A percentile compares a stretch with the other conserved stretches of the same genome.
Conservation (phyloP, 2,888 invertebrate species). For the Polyommatus iphigenia region DNA sequence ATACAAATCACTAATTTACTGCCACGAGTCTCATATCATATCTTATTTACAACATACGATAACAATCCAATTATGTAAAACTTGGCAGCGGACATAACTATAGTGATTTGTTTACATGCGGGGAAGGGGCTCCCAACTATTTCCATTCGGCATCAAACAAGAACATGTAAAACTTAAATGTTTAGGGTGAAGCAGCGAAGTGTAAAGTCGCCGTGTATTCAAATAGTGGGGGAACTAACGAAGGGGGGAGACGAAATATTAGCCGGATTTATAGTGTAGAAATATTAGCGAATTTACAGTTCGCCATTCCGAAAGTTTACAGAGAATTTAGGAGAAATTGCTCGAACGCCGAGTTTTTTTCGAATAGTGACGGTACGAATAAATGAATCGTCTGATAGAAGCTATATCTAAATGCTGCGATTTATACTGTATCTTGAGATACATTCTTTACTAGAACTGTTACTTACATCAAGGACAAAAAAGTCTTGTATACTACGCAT, state of each 20-base stretch:
- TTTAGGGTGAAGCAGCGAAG: slow-evolving; percentile 59
- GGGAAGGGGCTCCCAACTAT: slow-evolving; percentile 40
- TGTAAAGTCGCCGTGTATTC: slow-evolving; percentile 67
- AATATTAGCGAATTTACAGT: background rate
- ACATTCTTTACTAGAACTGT: too few species aligned
- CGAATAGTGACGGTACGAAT: too few species aligned
- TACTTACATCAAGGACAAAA: too few species aligned
- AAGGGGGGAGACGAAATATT: slow-evolving; percentile 44
- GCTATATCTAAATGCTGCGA: too few species aligned
- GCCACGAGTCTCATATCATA: slow-evolving; percentile 6
- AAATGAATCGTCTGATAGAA: too few species aligned
- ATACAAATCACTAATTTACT: background rate
- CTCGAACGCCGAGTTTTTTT: too few species aligned
- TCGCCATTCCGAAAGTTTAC: background rate
- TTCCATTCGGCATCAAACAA: slow-evolving; percentile 54
- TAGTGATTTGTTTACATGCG: slow-evolving; percentile 26
- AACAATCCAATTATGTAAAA: slow-evolving; percentile 27
- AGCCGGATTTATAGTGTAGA: background rate
- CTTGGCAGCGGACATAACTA: slow-evolving; percentile 16
- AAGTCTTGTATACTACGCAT: too few species aligned
- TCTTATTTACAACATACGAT: slow-evolving; percentile 11
- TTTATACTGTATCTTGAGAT: too few species aligned
- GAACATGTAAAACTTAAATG: slow-evolving; percentile 65
- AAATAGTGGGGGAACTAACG: slow-evolving; percentile 77
- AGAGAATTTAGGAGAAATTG: background rate